Conservation (phyloP, 2,888 invertebrate genomes). For the Mactromeris polynyma region DNA sequence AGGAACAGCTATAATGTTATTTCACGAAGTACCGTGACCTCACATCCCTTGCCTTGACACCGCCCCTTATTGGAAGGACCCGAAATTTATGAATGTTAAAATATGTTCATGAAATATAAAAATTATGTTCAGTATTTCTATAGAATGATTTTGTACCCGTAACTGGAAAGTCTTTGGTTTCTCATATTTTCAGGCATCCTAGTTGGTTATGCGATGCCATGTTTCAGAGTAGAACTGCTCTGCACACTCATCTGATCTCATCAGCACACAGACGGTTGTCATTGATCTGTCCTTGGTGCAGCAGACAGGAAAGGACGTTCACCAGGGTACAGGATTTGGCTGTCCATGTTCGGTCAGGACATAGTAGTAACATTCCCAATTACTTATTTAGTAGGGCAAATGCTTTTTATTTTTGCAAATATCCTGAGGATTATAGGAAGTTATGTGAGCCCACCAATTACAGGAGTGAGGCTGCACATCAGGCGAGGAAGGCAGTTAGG, state of each 20-base stretch:
- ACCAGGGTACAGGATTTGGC: conserved; percentile 39
- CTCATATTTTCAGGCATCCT: conserved; percentile 40
- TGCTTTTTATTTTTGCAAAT: conserved; percentile 41
- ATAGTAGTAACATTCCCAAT: background rate
- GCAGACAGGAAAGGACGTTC: conserved; percentile 21
- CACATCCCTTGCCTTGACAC: background rate
- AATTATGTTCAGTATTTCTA: background rate
- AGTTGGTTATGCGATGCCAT: conserved; percentile 46
- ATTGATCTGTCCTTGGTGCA: conserved; percentile 48
- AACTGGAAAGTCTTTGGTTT: background rate
- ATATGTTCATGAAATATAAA: background rate
- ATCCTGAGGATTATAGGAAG: conserved; percentile 39
- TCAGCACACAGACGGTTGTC: conserved; percentile 21
- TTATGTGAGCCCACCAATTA: conserved; percentile 6
- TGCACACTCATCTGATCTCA: conserved; percentile 25
- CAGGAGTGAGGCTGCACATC: conserved; percentile 20
- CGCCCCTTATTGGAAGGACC: background rate
- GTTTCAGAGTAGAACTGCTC: conserved; percentile 15
- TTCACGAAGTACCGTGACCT: background rate
- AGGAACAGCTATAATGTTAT: background rate
- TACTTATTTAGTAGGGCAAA: conserved; percentile 14
- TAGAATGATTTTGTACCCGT: background rate
- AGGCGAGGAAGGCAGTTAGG: conserved; percentile 39
- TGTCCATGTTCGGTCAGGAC: conserved; percentile 15
- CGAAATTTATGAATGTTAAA: background rate